Percentiles rank a stretch among this genome's conserved stretches.
phyloP scores from a whole-genome alignment of 2,797 vertebrate species.

The Falco cherrug region DNA sequence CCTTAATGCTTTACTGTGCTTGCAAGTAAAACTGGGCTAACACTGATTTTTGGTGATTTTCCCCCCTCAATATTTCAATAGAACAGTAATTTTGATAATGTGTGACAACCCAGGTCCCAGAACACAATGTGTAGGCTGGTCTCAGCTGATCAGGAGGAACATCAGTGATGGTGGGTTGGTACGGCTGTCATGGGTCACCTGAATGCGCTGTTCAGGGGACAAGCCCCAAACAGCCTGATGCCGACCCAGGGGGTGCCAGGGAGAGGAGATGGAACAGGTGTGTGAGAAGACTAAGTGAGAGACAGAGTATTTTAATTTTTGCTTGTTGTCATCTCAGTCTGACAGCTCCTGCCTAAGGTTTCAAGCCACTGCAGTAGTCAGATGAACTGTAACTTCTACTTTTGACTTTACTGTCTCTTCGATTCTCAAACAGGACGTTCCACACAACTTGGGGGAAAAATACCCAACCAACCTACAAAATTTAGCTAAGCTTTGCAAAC shows the following conservation, averaged over 20 bases:
- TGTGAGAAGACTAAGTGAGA: not conserved
- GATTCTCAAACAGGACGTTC: not conserved
- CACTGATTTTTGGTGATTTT: not conserved
- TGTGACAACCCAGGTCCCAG: not conserved
- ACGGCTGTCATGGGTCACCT: not conserved
- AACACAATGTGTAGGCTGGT: not conserved
- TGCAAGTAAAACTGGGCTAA: not conserved
- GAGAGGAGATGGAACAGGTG: rapidly evolving
- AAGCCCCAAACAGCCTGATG: not conserved
- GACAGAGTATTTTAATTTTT: not conserved
- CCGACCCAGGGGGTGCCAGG: not conserved
- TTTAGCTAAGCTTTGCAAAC: not conserved
- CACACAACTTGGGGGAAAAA: not conserved
- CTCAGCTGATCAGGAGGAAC: not conserved
- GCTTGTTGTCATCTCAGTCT: not conserved
- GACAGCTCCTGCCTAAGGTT: not conserved
- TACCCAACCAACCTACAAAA: not conserved
- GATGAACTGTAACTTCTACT: not conserved
- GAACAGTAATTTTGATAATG: not conserved
- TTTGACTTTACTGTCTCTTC: not conserved
- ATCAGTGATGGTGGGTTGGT: not conserved
- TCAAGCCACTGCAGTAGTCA: not conserved
- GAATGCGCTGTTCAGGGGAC: not conserved
- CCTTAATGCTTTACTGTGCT: not conserved
- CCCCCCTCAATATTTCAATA: not conserved